A percentile compares a stretch with the other conserved stretches of the same genome.
These are phyloP conservation scores for Geopemphigus sp. DNA, from an alignment of 1,140 invertebrate genomes.

Conservation along the genomic window DNA sequence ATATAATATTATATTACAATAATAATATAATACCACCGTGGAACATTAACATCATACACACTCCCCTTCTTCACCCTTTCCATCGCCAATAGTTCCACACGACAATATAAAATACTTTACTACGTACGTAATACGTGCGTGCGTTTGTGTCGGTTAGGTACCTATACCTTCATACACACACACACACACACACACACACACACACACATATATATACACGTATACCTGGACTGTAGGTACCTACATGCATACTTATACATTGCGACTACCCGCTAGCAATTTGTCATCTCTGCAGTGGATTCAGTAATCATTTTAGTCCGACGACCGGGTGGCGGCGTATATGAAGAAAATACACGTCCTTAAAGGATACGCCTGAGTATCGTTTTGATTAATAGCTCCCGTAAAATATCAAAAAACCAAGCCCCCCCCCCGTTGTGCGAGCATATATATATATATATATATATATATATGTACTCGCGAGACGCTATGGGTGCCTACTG, in stretches of 20 bases:
- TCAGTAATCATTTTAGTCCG: constrained; percentile 20
- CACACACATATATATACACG: no score
- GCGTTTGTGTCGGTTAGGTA: no score
- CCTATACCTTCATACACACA: no score
- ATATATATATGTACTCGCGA: background rate
- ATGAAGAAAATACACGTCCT: constrained; percentile 32
- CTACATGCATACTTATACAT: no score
- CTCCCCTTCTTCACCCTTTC: no score
- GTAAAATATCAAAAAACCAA: constrained; percentile 42
- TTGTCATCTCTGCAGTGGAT: constrained; percentile 16
- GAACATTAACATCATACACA: no score
- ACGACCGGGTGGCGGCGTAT: background rate
- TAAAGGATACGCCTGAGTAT: constrained; percentile 31
- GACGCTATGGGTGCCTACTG: constrained; percentile 34
- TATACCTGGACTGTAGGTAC: no score
- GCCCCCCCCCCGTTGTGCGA: constrained; percentile 34
- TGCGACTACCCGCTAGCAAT: constrained; percentile 8
- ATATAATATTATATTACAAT: background rate
- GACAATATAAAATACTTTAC: background rate
- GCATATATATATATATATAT: background rate
- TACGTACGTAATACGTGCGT: no score
- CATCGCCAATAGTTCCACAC: background rate
- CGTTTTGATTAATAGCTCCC: constrained; percentile 43
- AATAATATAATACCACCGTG: background rate
- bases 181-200: no score